Conservation (phyloP, 2,797 vertebrate species). For the Channa striata region DNA sequence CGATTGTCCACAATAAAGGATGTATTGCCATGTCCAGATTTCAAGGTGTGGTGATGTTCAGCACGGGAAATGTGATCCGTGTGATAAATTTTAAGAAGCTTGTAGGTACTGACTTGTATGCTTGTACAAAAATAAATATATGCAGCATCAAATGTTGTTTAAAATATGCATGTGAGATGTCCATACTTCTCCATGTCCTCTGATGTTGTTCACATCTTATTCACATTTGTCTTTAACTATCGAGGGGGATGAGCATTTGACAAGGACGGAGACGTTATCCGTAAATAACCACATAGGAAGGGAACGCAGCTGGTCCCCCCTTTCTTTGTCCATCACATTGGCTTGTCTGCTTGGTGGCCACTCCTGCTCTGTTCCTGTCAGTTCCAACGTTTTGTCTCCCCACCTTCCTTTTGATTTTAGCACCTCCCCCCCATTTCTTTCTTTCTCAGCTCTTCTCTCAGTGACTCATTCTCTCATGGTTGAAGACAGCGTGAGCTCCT, state of each 20-base stretch:
- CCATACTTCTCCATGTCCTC: conserved; percentile 51
- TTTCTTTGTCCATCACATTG: conserved; percentile 61
- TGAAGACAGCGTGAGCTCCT: conserved; percentile 67
- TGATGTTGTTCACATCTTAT: conserved; percentile 49
- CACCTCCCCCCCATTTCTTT: conserved; percentile 34
- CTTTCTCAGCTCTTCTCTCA: conserved; percentile 56
- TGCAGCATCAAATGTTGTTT: conserved; percentile 61
- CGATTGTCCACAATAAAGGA: conserved; percentile 58
- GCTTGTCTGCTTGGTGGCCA: conserved; percentile 53
- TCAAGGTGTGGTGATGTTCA: conserved; percentile 53
- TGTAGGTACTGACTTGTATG: conserved; percentile 23
- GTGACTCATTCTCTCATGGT: conserved; percentile 68
- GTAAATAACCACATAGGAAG: conserved; percentile 50
- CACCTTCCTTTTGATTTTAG: conserved; percentile 48
- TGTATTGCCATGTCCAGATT: conserved; percentile 56
- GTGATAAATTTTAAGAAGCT: conserved; percentile 33
- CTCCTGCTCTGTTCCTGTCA: conserved; percentile 50
- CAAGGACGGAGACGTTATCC: conserved; percentile 33
- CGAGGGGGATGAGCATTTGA: conserved; percentile 41
- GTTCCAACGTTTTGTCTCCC: conserved; percentile 36
- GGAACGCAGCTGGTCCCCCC: conserved; percentile 62
- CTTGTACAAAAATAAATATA: conserved; percentile 73
- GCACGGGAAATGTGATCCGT: conserved; percentile 37
- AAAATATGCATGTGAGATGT: conserved; percentile 48
- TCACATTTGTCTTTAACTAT: conserved; percentile 54